Percentiles rank a stretch among this genome's conserved stretches.
These are phyloP conservation scores for Lepidocyrtoides sp. DNA, from an alignment of 2,888 invertebrate species.

Conservation along the genomic window DNA sequence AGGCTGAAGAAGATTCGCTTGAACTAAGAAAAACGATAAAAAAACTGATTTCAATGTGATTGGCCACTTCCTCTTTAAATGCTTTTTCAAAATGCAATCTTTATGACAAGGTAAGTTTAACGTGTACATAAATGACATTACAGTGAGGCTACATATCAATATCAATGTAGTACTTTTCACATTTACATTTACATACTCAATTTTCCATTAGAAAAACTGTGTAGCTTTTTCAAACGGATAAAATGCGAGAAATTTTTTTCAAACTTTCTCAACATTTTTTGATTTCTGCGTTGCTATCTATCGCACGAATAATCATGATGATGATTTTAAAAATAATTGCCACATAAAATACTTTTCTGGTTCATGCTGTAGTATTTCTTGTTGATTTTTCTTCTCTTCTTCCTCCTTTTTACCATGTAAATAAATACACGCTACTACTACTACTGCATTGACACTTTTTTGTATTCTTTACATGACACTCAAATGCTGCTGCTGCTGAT, in stretches of 20 bases:
- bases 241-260: conserved; percentile 13
- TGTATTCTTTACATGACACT: no score
- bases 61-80: conserved; percentile 51
- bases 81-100: background rate
- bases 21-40: background rate
- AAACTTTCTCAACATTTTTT: conserved; percentile 51
- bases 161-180: no score
- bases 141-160: no score
- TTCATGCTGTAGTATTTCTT: background rate
- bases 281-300: conserved; percentile 12
- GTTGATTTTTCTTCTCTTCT: background rate
- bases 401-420: background rate
- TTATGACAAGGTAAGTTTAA: no score
- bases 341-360: conserved; percentile 22
- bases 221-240: background rate
- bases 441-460: background rate
- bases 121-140: no score
- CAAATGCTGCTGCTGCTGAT: background rate
- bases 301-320: background rate
- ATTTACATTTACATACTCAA: no score
- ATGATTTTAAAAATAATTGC: background rate
- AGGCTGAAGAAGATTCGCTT: background rate
- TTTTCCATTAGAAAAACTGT: background rate
- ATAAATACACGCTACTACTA: no score
- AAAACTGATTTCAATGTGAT: conserved; percentile 52